Conservation (phyloP, 2,797 vertebrate species). For the Gorsachius magnificus region DNA sequence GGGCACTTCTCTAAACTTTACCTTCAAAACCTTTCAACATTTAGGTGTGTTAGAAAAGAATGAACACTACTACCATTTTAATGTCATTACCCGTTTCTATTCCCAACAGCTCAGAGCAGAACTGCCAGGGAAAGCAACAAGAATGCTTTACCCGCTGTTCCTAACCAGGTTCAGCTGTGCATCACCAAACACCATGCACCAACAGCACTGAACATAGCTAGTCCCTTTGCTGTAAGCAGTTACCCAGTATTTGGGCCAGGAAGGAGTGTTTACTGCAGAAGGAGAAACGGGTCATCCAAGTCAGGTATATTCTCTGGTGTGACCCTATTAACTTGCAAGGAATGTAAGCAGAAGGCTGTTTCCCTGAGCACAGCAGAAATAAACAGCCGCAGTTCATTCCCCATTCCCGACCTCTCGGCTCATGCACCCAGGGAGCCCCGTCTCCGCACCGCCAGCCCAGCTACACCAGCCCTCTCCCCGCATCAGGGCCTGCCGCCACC, state of each 20-base stretch:
- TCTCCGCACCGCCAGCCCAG: not conserved
- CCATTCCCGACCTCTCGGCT: fast-evolving
- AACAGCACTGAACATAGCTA: fast-evolving
- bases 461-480: not conserved
- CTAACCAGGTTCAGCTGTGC: not conserved
- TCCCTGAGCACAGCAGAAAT: not conserved
- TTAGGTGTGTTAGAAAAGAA: not conserved
- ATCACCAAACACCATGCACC: too few species aligned
- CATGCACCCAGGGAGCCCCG: fast-evolving
- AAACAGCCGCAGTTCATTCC: fast-evolving
- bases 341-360: conserved; percentile 29
- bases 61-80: not conserved
- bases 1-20: not conserved
- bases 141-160: fast-evolving
- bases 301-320: not conserved
- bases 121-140: not conserved
- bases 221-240: not conserved
- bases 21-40: not conserved
- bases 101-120: not conserved
- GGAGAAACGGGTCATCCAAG: not conserved
- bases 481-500: fast-evolving
- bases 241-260: not conserved
- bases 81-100: not conserved
- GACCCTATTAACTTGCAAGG: not conserved
- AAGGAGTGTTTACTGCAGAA: not conserved